Evolutionary conservation across 1,140 invertebrate genomes (phyloP), one percentile per base, ranked within the genome.

Genomic region (Brachystomella parvula): DNA sequence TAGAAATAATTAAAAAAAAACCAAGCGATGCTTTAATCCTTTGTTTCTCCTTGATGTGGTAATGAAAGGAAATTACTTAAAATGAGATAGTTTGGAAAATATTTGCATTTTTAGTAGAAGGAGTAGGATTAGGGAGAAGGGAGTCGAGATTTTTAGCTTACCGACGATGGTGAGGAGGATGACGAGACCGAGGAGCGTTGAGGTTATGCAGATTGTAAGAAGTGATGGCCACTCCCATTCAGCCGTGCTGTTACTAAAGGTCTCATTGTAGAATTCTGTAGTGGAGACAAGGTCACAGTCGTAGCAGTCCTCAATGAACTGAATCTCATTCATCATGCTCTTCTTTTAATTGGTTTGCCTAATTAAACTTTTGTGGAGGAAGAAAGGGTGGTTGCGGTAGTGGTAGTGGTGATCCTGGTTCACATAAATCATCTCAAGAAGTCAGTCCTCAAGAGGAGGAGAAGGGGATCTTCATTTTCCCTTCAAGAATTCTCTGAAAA

Each of bases 161-260:
- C 70, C 70, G 33, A 72, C 61, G 28, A 72, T 69, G 9, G 70
- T 72, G 49, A 67, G 47, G 17, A 72, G 63, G n/a, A 72, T 72
- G 26, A 72, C 49, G 26, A 72, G 24, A 12, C 64, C 70, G 17
- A 72, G 70, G 24, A 72, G 24, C 3, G 47, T 59, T 44, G 67
- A 70, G 3, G 67, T 69, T 56, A 64, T 32, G 60, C 47, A 56
- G 64, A 72, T 72, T n/a, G 68, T 28, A 17, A 63, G 53, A 19
- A 69, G 57, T 19, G 70, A 57, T 15, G 64, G 65, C 66, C 66
- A 69, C 6, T 32, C 59, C 44, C 56, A 66, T 15, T 26, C 31
- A 12, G 28, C 31, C 15, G 49, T 47, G 30, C 57, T 47, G 26
- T 63, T 56, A 6, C 3, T 19, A 6, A 32, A 24, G 9, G 64